Percentiles rank a stretch among this genome's conserved stretches.
phyloP scores from a whole-genome alignment of 2,113 vertebrate genomes.

The Sebastes fasciatus region DNA sequence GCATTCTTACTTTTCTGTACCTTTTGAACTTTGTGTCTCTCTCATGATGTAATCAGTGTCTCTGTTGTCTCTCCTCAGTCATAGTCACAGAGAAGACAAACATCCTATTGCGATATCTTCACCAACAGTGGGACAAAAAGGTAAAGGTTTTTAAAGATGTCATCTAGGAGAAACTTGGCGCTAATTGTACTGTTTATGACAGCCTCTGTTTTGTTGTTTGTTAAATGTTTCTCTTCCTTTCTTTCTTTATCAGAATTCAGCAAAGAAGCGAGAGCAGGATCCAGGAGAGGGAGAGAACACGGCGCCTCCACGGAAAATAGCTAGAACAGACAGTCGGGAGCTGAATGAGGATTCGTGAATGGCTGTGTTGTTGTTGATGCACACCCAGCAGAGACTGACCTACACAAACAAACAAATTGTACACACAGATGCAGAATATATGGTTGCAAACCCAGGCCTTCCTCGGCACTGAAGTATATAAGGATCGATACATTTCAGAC shows the following conservation, averaged over 20 bases:
- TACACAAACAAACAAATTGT: conserved; percentile 14
- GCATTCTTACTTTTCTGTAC: not conserved
- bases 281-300: conserved; percentile 89
- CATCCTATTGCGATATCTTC: conserved; percentile 94
- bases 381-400: conserved; percentile 43
- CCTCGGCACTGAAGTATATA: conserved; percentile 35
- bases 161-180: not conserved
- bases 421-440: conserved; percentile 25
- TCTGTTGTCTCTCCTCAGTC: conserved; percentile 81
- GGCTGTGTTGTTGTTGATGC: not conserved
- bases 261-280: conserved; percentile 95
- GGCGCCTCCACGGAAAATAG: conserved; percentile 89
- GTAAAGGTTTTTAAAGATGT: conserved; percentile 71
- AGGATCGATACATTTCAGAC: conserved; percentile 25
- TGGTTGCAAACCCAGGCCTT: conserved; percentile 35
- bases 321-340: conserved; percentile 91
- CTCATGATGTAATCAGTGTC: conserved; percentile 1
- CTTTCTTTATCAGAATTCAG: conserved; percentile 86
- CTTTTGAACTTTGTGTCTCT: not conserved
- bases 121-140: conserved; percentile 99
- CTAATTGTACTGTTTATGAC: not conserved
- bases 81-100: conserved; percentile 99
- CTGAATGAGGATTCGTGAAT: conserved; percentile 91
- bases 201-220: not conserved
- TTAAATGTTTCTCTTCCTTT: not conserved